Conservation (phyloP, 2,888 invertebrate species). For the Ommatoiulus sabulosus region DNA sequence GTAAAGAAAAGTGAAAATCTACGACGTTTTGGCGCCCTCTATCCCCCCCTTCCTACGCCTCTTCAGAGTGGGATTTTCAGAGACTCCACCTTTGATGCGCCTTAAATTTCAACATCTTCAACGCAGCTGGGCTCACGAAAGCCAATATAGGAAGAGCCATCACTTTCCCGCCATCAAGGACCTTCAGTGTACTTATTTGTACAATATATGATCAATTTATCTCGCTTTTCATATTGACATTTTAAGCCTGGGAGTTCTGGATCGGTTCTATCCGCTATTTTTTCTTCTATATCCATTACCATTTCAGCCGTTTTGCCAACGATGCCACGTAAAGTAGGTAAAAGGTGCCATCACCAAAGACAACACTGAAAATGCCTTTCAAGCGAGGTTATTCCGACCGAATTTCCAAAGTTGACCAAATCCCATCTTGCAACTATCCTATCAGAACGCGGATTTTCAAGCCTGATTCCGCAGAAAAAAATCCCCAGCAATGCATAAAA, state of each 20-base stretch:
- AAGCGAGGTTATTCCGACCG: not conserved
- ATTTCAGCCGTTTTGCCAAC: not conserved
- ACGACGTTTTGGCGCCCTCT: not conserved
- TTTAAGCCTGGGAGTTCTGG: constrained; percentile 41
- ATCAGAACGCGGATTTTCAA: too few species aligned
- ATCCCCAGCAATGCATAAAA: not conserved
- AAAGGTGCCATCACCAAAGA: constrained; percentile 28
- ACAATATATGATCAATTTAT: constrained; percentile 52
- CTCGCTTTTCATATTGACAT: constrained; percentile 51
- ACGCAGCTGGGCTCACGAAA: constrained; percentile 49
- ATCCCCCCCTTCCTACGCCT: not conserved
- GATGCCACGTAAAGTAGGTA: not conserved
- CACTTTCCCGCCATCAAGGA: constrained; percentile 29
- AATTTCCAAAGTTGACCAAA: not conserved
- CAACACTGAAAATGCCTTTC: not conserved
- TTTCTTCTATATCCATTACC: constrained; percentile 27
- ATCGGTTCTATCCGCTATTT: constrained; percentile 12
- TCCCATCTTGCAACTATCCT: not conserved
- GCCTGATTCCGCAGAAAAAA: not conserved
- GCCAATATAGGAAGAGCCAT: constrained; percentile 9
- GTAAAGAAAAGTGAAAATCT: constrained; percentile 32
- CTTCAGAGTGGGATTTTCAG: constrained; percentile 11
- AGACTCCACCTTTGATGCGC: constrained; percentile 50
- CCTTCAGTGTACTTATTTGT: constrained; percentile 35
- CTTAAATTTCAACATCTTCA: constrained; percentile 52